phyloP scores from a whole-genome alignment of 2,113 vertebrate genomes.

The Acinonyx jubatus region DNA sequence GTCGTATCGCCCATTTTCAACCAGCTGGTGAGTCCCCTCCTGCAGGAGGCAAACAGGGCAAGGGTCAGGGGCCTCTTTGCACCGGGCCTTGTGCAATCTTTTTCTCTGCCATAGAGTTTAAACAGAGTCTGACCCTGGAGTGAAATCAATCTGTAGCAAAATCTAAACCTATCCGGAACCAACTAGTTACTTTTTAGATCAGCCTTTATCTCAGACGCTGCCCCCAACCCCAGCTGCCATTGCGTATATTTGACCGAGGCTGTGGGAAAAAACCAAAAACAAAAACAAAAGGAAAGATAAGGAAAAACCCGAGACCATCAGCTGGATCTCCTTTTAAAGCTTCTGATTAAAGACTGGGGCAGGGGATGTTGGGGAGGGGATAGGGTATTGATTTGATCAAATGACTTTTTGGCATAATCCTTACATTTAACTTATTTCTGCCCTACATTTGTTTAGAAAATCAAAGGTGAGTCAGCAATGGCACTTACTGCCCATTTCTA shows the following conservation, averaged over 20 bases:
- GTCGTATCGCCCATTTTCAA: conserved; percentile 84
- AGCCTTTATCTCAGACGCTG: neutral
- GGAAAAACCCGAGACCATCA: neutral
- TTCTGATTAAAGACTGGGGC: neutral
- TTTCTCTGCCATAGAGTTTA: neutral
- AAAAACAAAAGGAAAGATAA: neutral
- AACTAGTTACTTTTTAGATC: neutral
- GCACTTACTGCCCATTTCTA: neutral
- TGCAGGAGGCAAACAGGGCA: conserved; percentile 45
- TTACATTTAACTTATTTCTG: neutral
- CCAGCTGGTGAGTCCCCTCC: conserved; percentile 78
- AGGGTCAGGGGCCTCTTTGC: neutral
- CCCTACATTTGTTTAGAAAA: neutral
- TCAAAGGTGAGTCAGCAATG: neutral
- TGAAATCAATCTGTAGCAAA: neutral
- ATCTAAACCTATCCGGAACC: neutral
- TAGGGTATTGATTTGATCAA: neutral
- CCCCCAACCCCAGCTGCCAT: neutral
- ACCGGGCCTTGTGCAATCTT: rapidly evolving
- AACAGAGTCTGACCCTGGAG: neutral
- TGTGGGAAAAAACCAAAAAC: too few relatives aligned
- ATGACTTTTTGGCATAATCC: neutral
- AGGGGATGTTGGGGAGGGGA: rapidly evolving
- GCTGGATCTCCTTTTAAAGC: neutral
- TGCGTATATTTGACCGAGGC: neutral